Evolutionary conservation across 2,797 vertebrate species (phyloP).

Genomic region (Craterocephalus amniculus): DNA sequence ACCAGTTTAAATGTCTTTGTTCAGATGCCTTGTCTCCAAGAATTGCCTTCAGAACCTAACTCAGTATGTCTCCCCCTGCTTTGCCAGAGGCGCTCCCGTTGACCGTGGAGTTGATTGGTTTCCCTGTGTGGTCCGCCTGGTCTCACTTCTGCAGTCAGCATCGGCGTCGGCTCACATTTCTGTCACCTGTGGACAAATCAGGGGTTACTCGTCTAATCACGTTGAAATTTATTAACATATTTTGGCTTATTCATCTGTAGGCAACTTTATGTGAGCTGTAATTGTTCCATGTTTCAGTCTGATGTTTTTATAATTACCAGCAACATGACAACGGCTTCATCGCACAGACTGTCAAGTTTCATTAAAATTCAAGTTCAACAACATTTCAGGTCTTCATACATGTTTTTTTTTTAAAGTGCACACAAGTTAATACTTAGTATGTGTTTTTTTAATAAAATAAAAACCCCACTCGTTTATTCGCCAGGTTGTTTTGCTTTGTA

Average conservation of each 20-base stretch:
- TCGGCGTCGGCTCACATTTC: conserved; percentile 51
- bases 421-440: background rate
- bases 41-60: conserved; percentile 29
- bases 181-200: conserved; percentile 80
- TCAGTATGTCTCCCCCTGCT: conserved; percentile 34
- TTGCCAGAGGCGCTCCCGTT: conserved; percentile 62
- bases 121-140: conserved; percentile 64
- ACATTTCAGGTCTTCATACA: conserved; percentile 6
- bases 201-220: conserved; percentile 55
- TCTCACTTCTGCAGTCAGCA: conserved; percentile 52
- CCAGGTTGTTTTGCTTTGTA: background rate
- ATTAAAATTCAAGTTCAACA: conserved; percentile 76
- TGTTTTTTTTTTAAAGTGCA: no score
- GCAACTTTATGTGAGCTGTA: conserved; percentile 1
- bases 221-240: conserved; percentile 36
- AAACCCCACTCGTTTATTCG: background rate
- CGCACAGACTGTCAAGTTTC: conserved; percentile 9
- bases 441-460: background rate
- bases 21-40: conserved; percentile 29
- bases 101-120: conserved; percentile 78
- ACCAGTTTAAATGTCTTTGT: conserved; percentile 46
- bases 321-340: conserved; percentile 25
- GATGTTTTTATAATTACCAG: conserved; percentile 49
- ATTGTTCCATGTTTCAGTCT: conserved; percentile 56
- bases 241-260: conserved; percentile 12